Percentiles rank a stretch among this genome's conserved stretches.
phyloP scores from a whole-genome alignment of 2,888 invertebrate species.

The Hemaris fuciformis region DNA sequence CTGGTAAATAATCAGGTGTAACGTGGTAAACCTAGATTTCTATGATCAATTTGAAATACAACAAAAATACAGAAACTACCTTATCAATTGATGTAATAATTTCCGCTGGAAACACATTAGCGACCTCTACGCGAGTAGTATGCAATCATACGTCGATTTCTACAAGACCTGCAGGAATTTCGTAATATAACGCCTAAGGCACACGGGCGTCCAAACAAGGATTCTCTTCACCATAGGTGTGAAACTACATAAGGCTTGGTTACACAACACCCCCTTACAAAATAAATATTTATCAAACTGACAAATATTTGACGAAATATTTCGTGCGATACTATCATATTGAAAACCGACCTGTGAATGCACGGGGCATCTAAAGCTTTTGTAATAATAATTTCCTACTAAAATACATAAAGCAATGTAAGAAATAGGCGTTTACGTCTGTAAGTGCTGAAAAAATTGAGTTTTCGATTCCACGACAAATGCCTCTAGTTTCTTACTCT shows the following conservation, averaged over 20 bases:
- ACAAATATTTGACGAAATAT: not conserved
- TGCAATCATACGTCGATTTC: not conserved
- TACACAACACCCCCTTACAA: slow-evolving; percentile 14
- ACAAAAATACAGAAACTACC: not conserved
- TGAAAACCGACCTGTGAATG: too few species aligned
- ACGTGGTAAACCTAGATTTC: too few species aligned
- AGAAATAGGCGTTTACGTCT: too few species aligned
- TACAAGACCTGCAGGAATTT: slow-evolving; percentile 3
- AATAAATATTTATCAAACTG: slow-evolving; percentile 3
- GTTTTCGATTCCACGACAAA: too few species aligned
- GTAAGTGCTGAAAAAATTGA: too few species aligned
- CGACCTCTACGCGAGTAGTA: not conserved
- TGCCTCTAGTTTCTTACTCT: too few species aligned
- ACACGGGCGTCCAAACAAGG: not conserved
- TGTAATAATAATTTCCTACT: too few species aligned
- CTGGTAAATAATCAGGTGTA: too few species aligned
- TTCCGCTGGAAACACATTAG: not conserved
- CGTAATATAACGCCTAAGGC: not conserved
- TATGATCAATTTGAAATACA: not conserved
- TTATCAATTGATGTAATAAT: not conserved
- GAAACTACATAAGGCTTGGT: slow-evolving; percentile 14
- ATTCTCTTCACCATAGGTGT: not conserved
- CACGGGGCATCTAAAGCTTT: too few species aligned
- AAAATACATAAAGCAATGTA: too few species aligned
- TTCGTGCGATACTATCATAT: not conserved